A percentile compares a stretch with the other conserved stretches of the same genome.
These are phyloP conservation scores for Cepaea hortensis DNA, from an alignment of 2,888 invertebrate genomes.

Conservation along the genomic window DNA sequence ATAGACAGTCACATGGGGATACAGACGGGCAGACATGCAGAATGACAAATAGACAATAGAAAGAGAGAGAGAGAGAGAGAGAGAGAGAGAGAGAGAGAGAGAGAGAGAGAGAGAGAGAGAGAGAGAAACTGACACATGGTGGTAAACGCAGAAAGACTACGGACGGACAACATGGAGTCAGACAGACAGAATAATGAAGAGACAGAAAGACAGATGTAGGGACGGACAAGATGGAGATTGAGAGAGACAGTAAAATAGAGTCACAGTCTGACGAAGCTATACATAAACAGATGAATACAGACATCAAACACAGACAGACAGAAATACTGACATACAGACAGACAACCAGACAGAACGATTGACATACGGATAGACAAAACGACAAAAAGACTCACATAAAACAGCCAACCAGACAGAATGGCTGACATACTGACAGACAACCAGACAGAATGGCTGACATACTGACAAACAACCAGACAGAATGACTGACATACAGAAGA, in stretches of 20 bases:
- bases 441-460: not conserved
- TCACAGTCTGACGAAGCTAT: not conserved
- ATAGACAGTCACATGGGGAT: not conserved
- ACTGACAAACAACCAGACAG: not conserved
- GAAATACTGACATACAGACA: too few species aligned
- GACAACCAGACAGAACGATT: too few species aligned
- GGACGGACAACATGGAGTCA: not conserved
- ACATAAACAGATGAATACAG: too few species aligned
- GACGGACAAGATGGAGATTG: not conserved
- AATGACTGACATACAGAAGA: not conserved
- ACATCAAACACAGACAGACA: too few species aligned
- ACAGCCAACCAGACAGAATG: too few species aligned
- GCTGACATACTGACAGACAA: too few species aligned
- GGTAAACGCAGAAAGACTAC: too few species aligned
- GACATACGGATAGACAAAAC: too few species aligned
- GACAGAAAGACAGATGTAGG: conserved; percentile 16
- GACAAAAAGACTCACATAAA: too few species aligned
- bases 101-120: not conserved
- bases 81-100: not conserved
- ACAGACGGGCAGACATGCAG: not conserved
- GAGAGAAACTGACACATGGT: not conserved
- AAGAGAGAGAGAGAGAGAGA: not conserved
- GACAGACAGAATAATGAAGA: not conserved
- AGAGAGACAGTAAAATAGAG: not conserved
- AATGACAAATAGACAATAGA: not conserved